These are phyloP conservation scores for Microhierax caerulescens DNA, from an alignment of 2,797 vertebrate genomes.

Conservation along the genomic window DNA sequence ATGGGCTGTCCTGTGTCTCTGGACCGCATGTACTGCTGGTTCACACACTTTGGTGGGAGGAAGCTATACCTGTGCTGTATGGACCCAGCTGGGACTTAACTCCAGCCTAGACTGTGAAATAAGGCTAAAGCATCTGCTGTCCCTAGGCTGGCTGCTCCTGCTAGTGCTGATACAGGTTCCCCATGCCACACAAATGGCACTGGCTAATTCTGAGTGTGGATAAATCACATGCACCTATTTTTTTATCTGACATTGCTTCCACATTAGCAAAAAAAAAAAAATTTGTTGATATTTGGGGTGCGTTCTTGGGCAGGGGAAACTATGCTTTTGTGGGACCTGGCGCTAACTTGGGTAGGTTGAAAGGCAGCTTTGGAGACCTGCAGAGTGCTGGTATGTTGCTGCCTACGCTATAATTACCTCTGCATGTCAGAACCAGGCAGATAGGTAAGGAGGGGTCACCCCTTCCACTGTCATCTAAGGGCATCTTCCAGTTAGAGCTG, in stretches of 20 bases:
- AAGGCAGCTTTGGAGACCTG: neutral
- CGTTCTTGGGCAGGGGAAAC: neutral
- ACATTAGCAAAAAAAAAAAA: neutral
- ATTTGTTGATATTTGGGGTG: neutral
- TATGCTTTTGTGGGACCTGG: neutral
- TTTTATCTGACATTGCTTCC: neutral
- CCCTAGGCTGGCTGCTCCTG: neutral
- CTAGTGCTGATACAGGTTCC: neutral
- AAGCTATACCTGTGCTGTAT: accelerated
- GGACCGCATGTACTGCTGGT: accelerated
- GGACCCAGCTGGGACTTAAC: neutral
- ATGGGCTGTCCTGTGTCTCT: neutral
- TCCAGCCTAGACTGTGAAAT: neutral
- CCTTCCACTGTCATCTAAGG: neutral
- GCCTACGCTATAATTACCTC: neutral
- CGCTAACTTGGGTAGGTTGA: neutral
- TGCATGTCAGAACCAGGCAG: neutral
- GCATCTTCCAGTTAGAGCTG: neutral
- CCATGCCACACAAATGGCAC: neutral
- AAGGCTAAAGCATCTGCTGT: neutral
- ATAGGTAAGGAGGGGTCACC: neutral
- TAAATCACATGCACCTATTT: neutral
- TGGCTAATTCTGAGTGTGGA: neutral
- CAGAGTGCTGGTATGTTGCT: neutral
- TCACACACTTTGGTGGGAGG: neutral